Conservation (phyloP, 2,113 vertebrate genomes). For the Toxotes jaculatrix region DNA sequence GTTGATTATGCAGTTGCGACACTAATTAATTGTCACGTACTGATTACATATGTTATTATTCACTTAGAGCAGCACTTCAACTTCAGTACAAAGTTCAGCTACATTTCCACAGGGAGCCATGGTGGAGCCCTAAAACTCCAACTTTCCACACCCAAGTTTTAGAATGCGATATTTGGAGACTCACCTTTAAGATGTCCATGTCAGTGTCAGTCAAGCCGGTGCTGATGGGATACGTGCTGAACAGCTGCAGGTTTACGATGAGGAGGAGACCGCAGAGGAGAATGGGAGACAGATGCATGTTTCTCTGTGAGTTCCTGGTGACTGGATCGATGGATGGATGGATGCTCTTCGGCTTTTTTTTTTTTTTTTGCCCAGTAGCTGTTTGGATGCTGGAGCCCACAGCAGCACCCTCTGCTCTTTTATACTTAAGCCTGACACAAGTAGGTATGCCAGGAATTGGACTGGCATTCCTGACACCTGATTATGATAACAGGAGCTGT, state of each 20-base stretch:
- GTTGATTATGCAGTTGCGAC: neutral
- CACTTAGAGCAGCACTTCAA: neutral
- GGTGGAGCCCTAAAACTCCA: neutral
- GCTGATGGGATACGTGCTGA: slow-evolving; percentile 79
- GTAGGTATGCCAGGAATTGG: slow-evolving; percentile 80
- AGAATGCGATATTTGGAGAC: slow-evolving; percentile 38
- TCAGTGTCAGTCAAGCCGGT: slow-evolving; percentile 78
- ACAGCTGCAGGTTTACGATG: slow-evolving; percentile 75
- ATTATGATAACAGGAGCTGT: slow-evolving; percentile 81
- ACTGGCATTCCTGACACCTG: slow-evolving; percentile 84
- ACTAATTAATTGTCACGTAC: neutral
- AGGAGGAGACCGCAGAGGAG: slow-evolving; percentile 69
- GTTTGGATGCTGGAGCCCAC: slow-evolving; percentile 57
- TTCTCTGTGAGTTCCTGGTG: slow-evolving; percentile 41
- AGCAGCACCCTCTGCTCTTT: slow-evolving; percentile 65
- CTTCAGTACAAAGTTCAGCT: neutral
- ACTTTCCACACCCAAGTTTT: neutral
- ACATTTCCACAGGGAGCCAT: neutral
- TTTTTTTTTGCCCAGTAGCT: slow-evolving; percentile 19
- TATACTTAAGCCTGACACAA: slow-evolving; percentile 75
- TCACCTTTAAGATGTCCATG: slow-evolving; percentile 87
- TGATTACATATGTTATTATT: neutral
- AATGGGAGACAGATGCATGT: slow-evolving; percentile 61
- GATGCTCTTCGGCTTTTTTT: slow-evolving; percentile 9
- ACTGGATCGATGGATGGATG: slow-evolving; percentile 1